These are phyloP conservation scores for Nemapogon koenigi DNA, from an alignment of 2,888 invertebrate genomes.

Conservation along the genomic window DNA sequence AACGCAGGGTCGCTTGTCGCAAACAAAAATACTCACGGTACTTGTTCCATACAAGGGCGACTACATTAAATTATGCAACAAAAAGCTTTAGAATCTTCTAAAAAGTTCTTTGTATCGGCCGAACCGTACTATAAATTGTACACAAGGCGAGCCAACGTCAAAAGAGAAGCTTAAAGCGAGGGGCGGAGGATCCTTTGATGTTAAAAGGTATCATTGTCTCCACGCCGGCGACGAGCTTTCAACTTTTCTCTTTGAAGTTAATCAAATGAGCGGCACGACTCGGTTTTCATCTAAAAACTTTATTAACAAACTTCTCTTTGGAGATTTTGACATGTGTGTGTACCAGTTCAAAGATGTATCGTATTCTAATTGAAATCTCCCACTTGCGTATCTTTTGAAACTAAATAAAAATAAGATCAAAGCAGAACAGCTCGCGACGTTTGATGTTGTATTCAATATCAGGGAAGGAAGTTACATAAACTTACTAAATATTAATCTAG, in stretches of 20 bases:
- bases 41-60: conserved; percentile 14
- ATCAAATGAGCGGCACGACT: conserved; percentile 43
- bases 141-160: conserved; percentile 11
- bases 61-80: conserved; percentile 26
- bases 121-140: conserved; percentile 14
- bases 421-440: conserved; percentile 33
- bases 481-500: too few relatives aligned
- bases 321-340: background rate
- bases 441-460: conserved; percentile 34
- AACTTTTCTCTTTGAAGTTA: conserved; percentile 48
- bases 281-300: conserved; percentile 32
- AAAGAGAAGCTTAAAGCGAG: conserved; percentile 26
- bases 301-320: conserved; percentile 26
- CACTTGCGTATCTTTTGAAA: conserved; percentile 32
- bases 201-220: conserved; percentile 50
- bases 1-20: too few relatives aligned
- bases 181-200: conserved; percentile 41
- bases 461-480: conserved; percentile 26
- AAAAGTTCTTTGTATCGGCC: conserved; percentile 24
- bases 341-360: conserved; percentile 19
- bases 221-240: conserved; percentile 42
- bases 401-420: conserved; percentile 45
- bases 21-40: conserved; percentile 4
- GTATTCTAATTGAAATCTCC: conserved; percentile 39
- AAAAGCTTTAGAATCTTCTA: conserved; percentile 21